phyloP scores from a whole-genome alignment of 2,888 invertebrate species.

The Sclerodermus sp. region DNA sequence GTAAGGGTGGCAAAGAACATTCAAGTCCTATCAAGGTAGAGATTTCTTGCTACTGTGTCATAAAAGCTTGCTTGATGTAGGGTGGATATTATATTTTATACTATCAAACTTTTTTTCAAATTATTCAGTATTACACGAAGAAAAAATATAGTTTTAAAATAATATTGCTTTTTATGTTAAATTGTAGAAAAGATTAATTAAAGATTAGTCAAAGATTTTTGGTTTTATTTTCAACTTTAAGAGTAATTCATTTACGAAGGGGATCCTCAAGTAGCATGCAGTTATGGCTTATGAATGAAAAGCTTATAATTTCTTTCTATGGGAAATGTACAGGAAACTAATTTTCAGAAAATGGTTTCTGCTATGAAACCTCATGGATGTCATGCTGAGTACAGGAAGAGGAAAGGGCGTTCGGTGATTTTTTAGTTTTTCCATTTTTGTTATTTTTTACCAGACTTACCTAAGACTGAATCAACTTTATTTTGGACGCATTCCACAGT shows the following conservation, averaged over 20 bases:
- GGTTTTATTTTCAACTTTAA: too few species aligned
- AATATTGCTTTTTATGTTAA: too few species aligned
- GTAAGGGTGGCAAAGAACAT: constrained; percentile 74
- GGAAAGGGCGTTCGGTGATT: constrained; percentile 49
- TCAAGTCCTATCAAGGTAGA: constrained; percentile 72
- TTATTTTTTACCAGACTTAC: not conserved
- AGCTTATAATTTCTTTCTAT: too few species aligned
- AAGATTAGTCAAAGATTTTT: too few species aligned
- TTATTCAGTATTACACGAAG: not conserved
- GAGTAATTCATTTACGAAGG: too few species aligned
- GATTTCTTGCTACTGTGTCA: constrained; percentile 37
- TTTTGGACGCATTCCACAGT: too few species aligned
- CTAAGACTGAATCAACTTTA: too few species aligned
- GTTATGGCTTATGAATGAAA: too few species aligned
- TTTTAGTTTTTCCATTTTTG: constrained; percentile 23
- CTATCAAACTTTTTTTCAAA: not conserved
- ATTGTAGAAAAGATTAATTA: too few species aligned
- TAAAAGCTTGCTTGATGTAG: constrained; percentile 29
- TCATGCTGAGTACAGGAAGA: constrained; percentile 42
- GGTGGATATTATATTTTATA: not conserved
- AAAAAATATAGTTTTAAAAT: too few species aligned
- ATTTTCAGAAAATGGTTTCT: constrained; percentile 53
- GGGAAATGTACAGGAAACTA: constrained; percentile 11
- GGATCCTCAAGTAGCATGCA: too few species aligned
- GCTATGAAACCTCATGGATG: constrained; percentile 40